These are phyloP conservation scores for Indri indri DNA, from an alignment of 2,113 vertebrate genomes.

Conservation along the genomic window DNA sequence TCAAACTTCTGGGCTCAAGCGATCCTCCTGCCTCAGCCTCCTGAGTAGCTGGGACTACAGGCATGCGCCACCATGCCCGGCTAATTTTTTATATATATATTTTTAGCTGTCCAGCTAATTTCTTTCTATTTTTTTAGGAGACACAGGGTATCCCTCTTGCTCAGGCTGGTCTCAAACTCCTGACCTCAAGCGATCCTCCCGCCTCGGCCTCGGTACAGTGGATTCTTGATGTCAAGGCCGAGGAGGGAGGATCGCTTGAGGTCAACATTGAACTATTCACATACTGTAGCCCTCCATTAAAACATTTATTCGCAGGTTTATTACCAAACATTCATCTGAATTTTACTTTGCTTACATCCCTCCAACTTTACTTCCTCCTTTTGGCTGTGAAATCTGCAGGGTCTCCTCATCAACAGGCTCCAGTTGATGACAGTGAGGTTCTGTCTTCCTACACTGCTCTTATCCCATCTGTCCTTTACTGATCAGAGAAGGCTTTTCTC, in stretches of 20 bases:
- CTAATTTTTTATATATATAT: too few relatives aligned
- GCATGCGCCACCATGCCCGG: too few relatives aligned
- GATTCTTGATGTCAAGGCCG: not conserved
- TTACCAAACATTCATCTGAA: not conserved
- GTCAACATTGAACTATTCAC: not conserved
- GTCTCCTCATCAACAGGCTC: not conserved
- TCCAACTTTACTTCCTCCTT: not conserved
- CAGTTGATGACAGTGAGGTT: not conserved
- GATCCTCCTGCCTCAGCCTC: too few relatives aligned
- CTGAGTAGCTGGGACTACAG: too few relatives aligned
- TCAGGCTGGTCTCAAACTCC: too few relatives aligned
- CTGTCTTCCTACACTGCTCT: not conserved
- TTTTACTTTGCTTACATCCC: not conserved
- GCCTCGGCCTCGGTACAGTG: not conserved
- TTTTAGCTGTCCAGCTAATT: too few relatives aligned
- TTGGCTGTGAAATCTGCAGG: not conserved
- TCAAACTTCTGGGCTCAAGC: too few relatives aligned
- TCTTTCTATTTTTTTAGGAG: too few relatives aligned
- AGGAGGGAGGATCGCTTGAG: too few relatives aligned
- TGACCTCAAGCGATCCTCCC: too few relatives aligned
- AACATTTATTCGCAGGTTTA: not conserved
- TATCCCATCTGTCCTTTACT: not conserved
- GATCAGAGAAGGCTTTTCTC: not conserved
- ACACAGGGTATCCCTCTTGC: too few relatives aligned
- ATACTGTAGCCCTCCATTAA: not conserved